These are phyloP conservation scores for Cheilosia soror DNA, from an alignment of 2,888 invertebrate genomes.

Conservation along the genomic window DNA sequence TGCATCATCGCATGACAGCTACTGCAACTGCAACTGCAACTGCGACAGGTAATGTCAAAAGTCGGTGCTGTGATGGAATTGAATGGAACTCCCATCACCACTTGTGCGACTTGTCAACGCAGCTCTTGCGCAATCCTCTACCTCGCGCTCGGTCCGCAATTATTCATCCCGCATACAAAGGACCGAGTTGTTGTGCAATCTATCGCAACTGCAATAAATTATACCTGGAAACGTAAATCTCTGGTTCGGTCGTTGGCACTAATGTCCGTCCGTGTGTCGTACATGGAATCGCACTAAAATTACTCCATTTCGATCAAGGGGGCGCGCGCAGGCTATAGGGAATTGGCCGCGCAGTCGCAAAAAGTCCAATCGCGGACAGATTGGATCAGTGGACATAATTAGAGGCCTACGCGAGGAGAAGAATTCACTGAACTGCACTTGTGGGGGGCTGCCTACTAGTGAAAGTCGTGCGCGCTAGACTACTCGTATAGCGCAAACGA, in stretches of 20 bases:
- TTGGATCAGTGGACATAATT: constrained; percentile 71
- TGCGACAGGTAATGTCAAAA: constrained; percentile 49
- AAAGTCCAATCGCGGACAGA: constrained; percentile 48
- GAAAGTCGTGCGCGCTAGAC: constrained; percentile 49
- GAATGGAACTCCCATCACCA: constrained; percentile 41
- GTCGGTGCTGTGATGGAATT: constrained; percentile 34
- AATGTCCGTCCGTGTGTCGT: constrained; percentile 59
- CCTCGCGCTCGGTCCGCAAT: constrained; percentile 26
- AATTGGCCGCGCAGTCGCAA: constrained; percentile 24
- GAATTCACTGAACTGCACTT: constrained; percentile 29
- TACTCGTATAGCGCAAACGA: constrained; percentile 28
- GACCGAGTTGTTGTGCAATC: constrained; percentile 56
- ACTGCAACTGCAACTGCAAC: constrained; percentile 1
- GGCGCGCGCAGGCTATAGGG: background rate
- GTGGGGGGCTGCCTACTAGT: constrained; percentile 36
- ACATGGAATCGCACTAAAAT: constrained; percentile 67
- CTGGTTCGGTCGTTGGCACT: constrained; percentile 36
- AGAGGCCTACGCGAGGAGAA: constrained; percentile 69
- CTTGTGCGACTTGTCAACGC: constrained; percentile 60
- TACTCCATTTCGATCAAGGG: constrained; percentile 34
- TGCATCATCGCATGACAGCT: constrained; percentile 34
- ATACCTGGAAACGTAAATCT: constrained; percentile 61
- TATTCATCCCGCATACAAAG: constrained; percentile 65
- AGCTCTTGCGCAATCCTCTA: constrained; percentile 52
- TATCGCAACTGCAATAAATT: constrained; percentile 61